Evolutionary conservation across 2,888 invertebrate genomes (phyloP).

Genomic region (Euplagia quadripunctaria): DNA sequence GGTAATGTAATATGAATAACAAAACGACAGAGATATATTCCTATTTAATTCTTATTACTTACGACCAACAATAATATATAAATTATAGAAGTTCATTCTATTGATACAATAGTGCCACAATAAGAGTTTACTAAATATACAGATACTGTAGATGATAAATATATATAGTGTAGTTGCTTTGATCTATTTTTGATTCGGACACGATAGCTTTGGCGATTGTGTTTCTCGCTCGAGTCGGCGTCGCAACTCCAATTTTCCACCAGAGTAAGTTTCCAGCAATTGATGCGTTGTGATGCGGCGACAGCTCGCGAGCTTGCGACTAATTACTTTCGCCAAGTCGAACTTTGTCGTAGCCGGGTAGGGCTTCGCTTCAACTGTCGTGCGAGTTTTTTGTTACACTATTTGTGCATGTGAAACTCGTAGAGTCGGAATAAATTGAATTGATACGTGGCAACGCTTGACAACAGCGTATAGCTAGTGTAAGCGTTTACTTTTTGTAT

Average conservation of each 20-base stretch:
- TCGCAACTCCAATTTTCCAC: slow-evolving; percentile 81
- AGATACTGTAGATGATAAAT: slow-evolving; percentile 33
- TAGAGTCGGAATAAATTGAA: slow-evolving; percentile 54
- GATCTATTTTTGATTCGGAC: slow-evolving; percentile 53
- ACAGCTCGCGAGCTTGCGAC: slow-evolving; percentile 76
- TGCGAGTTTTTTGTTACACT: slow-evolving; percentile 72
- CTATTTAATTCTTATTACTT: slow-evolving; percentile 84
- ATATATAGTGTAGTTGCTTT: slow-evolving; percentile 30
- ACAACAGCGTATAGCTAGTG: slow-evolving; percentile 1
- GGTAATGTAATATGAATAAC: slow-evolving; percentile 87
- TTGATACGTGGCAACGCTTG: slow-evolving; percentile 50
- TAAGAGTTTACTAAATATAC: slow-evolving; percentile 46
- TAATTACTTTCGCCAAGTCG: slow-evolving; percentile 82
- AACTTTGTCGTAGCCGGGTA: slow-evolving; percentile 64
- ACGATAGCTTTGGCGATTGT: slow-evolving; percentile 57
- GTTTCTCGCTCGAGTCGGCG: slow-evolving; percentile 74
- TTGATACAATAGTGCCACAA: slow-evolving; percentile 47
- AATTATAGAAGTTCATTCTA: slow-evolving; percentile 71
- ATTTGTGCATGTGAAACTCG: slow-evolving; percentile 63
- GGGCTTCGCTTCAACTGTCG: slow-evolving; percentile 78
- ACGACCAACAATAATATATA: slow-evolving; percentile 77
- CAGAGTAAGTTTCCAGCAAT: slow-evolving; percentile 72
- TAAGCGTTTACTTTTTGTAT: neutral
- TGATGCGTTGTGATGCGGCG: slow-evolving; percentile 82
- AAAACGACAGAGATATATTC: slow-evolving; percentile 85